Conservation (phyloP, 2,113 vertebrate species). For the Microcebus murinus region DNA sequence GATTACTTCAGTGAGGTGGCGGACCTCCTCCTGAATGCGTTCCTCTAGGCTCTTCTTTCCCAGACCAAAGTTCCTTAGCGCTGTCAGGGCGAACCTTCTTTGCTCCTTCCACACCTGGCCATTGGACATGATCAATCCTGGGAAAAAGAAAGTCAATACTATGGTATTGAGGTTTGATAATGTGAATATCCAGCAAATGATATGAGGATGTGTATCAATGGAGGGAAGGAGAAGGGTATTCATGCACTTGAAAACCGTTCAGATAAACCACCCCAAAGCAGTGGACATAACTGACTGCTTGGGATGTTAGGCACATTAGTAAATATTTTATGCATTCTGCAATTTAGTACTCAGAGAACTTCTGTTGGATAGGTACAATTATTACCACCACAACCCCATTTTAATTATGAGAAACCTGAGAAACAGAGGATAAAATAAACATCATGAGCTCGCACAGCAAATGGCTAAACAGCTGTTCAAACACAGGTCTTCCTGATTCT, state of each 20-base stretch:
- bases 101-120: conserved; percentile 71
- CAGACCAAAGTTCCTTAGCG: conserved; percentile 87
- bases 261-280: background rate
- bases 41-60: conserved; percentile 75
- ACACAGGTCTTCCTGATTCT: background rate
- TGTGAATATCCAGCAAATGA: background rate
- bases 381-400: background rate
- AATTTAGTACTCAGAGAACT: background rate
- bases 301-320: background rate
- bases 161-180: background rate
- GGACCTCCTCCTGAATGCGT: conserved; percentile 88
- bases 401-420: background rate
- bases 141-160: background rate
- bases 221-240: background rate
- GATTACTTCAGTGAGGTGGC: conserved; percentile 79
- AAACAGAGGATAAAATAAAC: background rate
- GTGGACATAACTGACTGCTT: background rate
- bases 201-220: background rate
- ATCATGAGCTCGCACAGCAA: background rate
- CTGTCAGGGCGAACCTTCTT: conserved; percentile 63
- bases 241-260: background rate
- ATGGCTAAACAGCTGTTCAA: background rate
- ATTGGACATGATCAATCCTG: conserved; percentile 69
- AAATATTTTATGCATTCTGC: background rate
- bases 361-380: background rate